A percentile compares a stretch with the other conserved stretches of the same genome.
phyloP scores from a whole-genome alignment of 2,113 vertebrate species.

The Orientallactaga bullata region DNA sequence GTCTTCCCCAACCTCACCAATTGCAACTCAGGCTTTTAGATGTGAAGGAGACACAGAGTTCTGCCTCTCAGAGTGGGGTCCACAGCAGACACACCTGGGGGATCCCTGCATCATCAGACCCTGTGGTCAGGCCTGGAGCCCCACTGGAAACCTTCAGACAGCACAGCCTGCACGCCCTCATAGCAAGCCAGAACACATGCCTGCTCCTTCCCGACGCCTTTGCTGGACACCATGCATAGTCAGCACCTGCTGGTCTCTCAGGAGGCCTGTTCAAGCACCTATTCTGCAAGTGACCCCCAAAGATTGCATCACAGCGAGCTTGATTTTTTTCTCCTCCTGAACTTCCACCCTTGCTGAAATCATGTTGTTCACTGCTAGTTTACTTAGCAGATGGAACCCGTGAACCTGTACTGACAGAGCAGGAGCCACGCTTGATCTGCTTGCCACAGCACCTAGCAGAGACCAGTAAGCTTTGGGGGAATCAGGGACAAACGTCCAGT shows the following conservation, averaged over 20 bases:
- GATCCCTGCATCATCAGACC: no score
- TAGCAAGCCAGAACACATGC: background rate
- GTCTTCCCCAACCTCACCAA: background rate
- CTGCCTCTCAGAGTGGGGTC: background rate
- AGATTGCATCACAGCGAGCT: no score
- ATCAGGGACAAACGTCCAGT: background rate
- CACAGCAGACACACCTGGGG: background rate
- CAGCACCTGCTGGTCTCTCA: background rate
- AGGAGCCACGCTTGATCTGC: no score
- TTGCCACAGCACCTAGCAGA: fast-evolving
- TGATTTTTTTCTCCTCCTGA: background rate
- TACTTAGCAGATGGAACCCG: background rate
- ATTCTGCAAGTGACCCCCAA: background rate
- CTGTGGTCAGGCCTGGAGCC: background rate
- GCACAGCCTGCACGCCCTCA: background rate
- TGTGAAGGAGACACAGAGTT: background rate
- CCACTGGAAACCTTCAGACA: background rate
- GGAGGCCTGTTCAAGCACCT: background rate
- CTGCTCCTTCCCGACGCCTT: background rate
- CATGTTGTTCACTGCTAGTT: no score
- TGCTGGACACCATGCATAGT: background rate
- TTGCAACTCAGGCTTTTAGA: background rate
- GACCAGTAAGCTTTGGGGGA: background rate
- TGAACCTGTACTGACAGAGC: background rate
- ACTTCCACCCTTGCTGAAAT: background rate